phyloP scores from a whole-genome alignment of 2,797 vertebrate species.

The Diplodus sargus region DNA sequence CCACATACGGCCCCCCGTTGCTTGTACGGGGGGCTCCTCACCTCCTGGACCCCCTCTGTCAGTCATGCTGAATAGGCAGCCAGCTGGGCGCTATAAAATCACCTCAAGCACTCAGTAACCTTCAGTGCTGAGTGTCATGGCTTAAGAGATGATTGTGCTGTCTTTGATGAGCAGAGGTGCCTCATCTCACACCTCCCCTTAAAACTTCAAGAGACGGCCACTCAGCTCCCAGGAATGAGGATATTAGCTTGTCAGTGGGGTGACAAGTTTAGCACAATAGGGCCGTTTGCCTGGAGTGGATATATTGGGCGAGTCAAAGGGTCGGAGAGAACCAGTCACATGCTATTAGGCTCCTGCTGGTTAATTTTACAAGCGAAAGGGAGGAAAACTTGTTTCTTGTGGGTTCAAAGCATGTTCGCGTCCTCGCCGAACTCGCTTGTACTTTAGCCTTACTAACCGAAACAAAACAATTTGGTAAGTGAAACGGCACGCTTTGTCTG shows the following conservation, averaged over 20 bases:
- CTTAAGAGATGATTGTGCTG: constrained; percentile 71
- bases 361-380: constrained; percentile 39
- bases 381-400: constrained; percentile 17
- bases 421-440: constrained; percentile 6
- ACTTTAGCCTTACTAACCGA: neutral
- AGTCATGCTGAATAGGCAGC: constrained; percentile 67
- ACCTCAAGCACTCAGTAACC: constrained; percentile 67
- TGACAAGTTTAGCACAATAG: constrained; percentile 78
- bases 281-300: constrained; percentile 67
- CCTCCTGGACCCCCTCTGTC: constrained; percentile 47
- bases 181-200: constrained; percentile 76
- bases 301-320: constrained; percentile 64
- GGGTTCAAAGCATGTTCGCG: constrained; percentile 35
- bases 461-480: constrained; percentile 21
- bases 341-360: constrained; percentile 61
- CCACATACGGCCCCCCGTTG: constrained; percentile 22
- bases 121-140: constrained; percentile 67
- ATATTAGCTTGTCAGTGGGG: constrained; percentile 82
- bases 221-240: constrained; percentile 71
- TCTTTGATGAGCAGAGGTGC: constrained; percentile 80
- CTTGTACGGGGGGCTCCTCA: constrained; percentile 20
- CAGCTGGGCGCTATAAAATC: constrained; percentile 78
- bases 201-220: constrained; percentile 71
- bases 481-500: constrained; percentile 2
- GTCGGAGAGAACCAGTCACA: constrained; percentile 50